Base-by-base conservation (phyloP, 2,888 invertebrate species). In the Oscheius sp. region DNA sequence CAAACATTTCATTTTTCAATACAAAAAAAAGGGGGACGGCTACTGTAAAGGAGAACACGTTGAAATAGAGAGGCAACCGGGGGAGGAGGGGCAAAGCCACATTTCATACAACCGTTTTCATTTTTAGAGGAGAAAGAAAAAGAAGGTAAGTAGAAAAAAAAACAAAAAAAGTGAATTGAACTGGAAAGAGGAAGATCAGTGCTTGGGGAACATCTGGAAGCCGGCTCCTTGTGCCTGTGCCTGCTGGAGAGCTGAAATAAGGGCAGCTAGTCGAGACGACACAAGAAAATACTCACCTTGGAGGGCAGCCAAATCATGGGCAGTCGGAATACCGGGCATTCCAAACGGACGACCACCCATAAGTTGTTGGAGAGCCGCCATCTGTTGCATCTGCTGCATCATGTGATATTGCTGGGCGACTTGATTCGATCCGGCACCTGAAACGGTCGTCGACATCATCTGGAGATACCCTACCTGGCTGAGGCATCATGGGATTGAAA, bases 1-100 rank as follows among this genome's bases (percentile, higher is more conserved):
- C 21, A 58, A 58, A 18, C 35, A 25, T 23, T 12, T n/a, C 58
- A 29, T 29, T 58, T n/a, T n/a, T 53, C 53, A 35, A 35, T 35
- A 35, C 35, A 35, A 6, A 3, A 3, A 35, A 35, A 35, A 9
- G 35, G 35, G 53, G 80, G 18, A 78, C 77, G 56, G 81, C 68
- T 21, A 79, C 82, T 23, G 74, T 72, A n/a, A 16, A 63, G 63
- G 13, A 29, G 49, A 13, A 66, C 66, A 66, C 66, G 66, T 66
- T 66, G 35, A 52, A 66, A 66, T 52, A 66, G 52, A 52, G 49
- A 23, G 66, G 29, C 49, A 35, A 66, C 66, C 66, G 66, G 66
- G 27, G 13, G 25, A 35, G 52, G 35, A 35, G 35, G 35, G 35
- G 35, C 35, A 6, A 35, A 35, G 35, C 35, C 35, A 35, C 35